Percentiles rank a stretch among this genome's conserved stretches.
phyloP scores from a whole-genome alignment of 2,113 vertebrate genomes.

The Taxidea taxus region DNA sequence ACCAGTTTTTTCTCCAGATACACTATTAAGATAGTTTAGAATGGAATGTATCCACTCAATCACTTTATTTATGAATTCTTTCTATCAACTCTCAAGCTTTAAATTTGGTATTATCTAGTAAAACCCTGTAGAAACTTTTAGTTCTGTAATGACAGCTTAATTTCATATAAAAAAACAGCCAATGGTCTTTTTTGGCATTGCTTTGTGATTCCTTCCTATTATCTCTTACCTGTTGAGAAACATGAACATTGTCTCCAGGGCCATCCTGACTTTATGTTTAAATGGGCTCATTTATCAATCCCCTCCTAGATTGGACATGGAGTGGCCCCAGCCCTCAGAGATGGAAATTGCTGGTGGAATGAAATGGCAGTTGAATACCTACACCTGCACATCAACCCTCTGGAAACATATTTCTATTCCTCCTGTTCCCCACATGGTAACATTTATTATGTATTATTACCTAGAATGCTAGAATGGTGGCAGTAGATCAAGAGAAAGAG shows the following conservation, averaged over 20 bases:
- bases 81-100: neutral
- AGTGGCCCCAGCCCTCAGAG: constrained; percentile 91
- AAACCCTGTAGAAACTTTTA: neutral
- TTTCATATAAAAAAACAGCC: neutral
- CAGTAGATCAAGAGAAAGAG: neutral
- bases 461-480: neutral
- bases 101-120: neutral
- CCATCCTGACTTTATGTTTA: neutral
- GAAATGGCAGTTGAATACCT: constrained; percentile 94
- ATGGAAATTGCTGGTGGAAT: constrained; percentile 89
- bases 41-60: neutral
- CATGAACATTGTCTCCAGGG: neutral
- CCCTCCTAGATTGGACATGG: constrained; percentile 86
- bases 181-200: neutral
- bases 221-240: neutral
- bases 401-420: constrained; percentile 89
- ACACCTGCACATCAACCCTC: constrained; percentile 87
- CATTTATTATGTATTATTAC: neutral
- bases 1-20: neutral
- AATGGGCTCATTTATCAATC: neutral
- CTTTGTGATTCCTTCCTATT: neutral
- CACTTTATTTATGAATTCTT: neutral
- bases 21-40: neutral
- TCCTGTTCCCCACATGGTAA: constrained; percentile 90
- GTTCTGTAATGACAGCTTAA: neutral